phyloP scores from a whole-genome alignment of 1,140 invertebrate species.

The Pteromalus puparum region DNA sequence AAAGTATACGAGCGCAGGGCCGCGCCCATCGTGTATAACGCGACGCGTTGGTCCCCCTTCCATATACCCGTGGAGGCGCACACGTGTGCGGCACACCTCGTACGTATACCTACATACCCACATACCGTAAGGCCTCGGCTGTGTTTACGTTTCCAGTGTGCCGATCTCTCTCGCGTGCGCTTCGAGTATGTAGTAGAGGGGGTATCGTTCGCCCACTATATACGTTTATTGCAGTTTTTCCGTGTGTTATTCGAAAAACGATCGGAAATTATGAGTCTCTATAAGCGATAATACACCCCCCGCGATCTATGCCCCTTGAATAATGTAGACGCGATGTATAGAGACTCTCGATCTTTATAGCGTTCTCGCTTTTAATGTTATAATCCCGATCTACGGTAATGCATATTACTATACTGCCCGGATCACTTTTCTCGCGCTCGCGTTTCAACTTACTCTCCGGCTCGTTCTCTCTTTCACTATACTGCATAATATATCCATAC shows the following conservation, averaged over 20 bases:
- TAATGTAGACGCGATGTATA: no score
- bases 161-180: constrained; percentile 37
- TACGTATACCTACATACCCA: neutral
- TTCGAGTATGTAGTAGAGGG: neutral
- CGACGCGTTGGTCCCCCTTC: no score
- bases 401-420: neutral
- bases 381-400: neutral
- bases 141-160: constrained; percentile 55
- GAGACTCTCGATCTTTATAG: neutral
- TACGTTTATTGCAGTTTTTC: no score
- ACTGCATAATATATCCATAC: neutral
- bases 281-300: no score
- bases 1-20: constrained; percentile 25
- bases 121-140: constrained; percentile 8
- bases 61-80: neutral
- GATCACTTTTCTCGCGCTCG: neutral
- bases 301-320: no score
- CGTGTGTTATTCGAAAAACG: no score
- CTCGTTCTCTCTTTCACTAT: constrained; percentile 24
- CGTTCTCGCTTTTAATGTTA: neutral
- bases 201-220: no score
- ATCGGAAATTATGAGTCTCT: no score
- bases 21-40: constrained; percentile 14
- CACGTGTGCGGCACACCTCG: neutral
- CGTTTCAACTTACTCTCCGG: constrained; percentile 13